Evolutionary conservation across 2,797 vertebrate species (phyloP).

Genomic region (Vespertilio murinus): DNA sequence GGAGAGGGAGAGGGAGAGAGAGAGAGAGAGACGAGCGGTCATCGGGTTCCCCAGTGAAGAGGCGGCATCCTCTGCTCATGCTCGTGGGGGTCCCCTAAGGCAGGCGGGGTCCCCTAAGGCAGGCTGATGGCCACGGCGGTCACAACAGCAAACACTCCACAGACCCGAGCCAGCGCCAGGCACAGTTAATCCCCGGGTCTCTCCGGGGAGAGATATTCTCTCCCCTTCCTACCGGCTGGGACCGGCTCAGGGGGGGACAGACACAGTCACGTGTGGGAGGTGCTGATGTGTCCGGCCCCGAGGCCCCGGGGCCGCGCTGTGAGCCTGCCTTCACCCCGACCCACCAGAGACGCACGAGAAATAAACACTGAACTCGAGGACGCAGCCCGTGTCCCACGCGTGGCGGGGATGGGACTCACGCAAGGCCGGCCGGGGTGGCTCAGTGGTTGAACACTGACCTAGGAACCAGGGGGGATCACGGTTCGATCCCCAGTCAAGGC

Average conservation of each 20-base stretch:
- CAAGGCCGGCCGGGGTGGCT: background rate
- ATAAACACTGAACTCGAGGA: background rate
- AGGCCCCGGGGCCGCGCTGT: background rate
- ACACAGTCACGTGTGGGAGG: background rate
- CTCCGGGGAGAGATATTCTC: conserved; percentile 26
- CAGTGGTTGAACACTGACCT: too few relatives aligned
- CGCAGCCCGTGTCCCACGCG: rapidly evolving
- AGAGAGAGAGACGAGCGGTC: background rate
- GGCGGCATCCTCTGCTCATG: background rate
- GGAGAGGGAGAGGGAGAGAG: too few relatives aligned
- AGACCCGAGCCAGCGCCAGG: background rate
- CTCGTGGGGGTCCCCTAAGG: background rate
- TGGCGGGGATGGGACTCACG: background rate
- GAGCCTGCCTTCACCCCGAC: background rate
- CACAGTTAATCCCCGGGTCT: conserved; percentile 60
- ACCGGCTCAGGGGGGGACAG: background rate
- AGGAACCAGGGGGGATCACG: too few relatives aligned
- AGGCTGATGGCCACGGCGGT: background rate
- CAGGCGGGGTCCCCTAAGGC: background rate
- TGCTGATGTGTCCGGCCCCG: background rate
- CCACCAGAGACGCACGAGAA: background rate
- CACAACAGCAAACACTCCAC: background rate
- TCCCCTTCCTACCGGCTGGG: background rate
- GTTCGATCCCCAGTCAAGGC: too few relatives aligned
- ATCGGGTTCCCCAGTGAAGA: background rate